These are phyloP conservation scores for Sakesphorus luctuosus DNA, from an alignment of 2,113 vertebrate genomes.

Conservation along the genomic window DNA sequence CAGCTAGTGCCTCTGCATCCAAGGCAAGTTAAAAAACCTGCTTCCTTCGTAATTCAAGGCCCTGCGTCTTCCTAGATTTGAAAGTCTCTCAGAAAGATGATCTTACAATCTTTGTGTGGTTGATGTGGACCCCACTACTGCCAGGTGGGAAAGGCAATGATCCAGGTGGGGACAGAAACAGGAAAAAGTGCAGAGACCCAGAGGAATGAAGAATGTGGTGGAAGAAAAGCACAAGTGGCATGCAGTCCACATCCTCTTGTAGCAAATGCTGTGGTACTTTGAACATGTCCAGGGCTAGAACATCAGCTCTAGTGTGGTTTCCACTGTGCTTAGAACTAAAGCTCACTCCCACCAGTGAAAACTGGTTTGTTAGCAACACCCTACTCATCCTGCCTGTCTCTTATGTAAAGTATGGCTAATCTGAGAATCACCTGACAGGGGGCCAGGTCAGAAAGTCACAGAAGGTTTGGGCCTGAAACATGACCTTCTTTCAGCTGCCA, in stretches of 20 bases:
- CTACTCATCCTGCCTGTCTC: not conserved
- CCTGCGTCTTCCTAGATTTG: not conserved
- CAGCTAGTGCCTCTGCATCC: not conserved
- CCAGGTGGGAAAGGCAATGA: not conserved
- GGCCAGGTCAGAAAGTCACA: slow-evolving; percentile 17
- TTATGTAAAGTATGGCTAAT: not conserved
- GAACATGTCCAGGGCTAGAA: not conserved
- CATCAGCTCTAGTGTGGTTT: not conserved
- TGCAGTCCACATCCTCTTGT: not conserved
- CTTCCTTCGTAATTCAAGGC: not conserved
- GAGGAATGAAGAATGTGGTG: not conserved
- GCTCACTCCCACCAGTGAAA: not conserved
- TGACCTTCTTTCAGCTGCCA: not conserved
- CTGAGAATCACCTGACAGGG: not conserved
- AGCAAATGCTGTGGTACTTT: not conserved
- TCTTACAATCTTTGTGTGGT: not conserved
- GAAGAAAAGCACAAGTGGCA: not conserved
- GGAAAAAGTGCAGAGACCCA: not conserved
- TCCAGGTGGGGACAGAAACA: not conserved
- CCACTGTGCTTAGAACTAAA: not conserved
- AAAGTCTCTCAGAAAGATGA: not conserved
- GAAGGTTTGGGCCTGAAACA: not conserved
- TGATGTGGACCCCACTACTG: not conserved
- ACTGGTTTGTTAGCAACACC: slow-evolving; percentile 36
- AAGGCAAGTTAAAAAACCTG: not conserved